These are phyloP conservation scores for Pinctada fucata DNA, from an alignment of 2,888 invertebrate genomes.

Conservation along the genomic window DNA sequence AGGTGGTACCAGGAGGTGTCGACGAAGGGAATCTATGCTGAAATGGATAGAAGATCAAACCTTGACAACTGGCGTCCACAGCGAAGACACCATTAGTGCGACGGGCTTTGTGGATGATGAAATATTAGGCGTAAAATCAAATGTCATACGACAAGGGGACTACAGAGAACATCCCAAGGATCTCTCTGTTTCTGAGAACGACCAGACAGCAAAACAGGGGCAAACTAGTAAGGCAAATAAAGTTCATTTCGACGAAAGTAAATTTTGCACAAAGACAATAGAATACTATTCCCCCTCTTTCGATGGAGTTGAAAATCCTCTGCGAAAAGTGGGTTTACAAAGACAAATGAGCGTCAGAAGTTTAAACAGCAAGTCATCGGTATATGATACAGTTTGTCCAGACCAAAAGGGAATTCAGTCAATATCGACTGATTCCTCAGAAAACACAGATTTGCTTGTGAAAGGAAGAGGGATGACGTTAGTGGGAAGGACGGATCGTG, in stretches of 20 bases:
- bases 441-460: slow-evolving; percentile 3
- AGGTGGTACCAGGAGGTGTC: not conserved
- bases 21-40: not conserved
- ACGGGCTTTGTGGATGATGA: not conserved
- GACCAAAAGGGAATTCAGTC: not conserved
- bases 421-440: slow-evolving; percentile 27
- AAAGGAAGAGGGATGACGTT: slow-evolving; percentile 41
- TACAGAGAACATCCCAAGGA: not conserved
- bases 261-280: not conserved
- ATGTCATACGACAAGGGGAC: not conserved
- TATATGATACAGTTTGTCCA: not conserved
- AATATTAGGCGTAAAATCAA: not conserved
- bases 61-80: not conserved
- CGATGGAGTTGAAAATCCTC: not conserved
- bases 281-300: not conserved
- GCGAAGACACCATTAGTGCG: not conserved
- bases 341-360: slow-evolving; percentile 2
- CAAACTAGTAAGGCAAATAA: not conserved
- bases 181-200: not conserved
- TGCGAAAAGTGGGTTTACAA: not conserved
- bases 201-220: not conserved
- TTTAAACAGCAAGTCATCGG: not conserved
- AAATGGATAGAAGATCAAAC: not conserved
- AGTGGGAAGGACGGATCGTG: slow-evolving; percentile 46
- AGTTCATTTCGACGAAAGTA: not conserved